A percentile compares a stretch with the other conserved stretches of the same genome.
Evolutionary conservation across 2,888 invertebrate species (phyloP).

Genomic region (Dorcus hopei): DNA sequence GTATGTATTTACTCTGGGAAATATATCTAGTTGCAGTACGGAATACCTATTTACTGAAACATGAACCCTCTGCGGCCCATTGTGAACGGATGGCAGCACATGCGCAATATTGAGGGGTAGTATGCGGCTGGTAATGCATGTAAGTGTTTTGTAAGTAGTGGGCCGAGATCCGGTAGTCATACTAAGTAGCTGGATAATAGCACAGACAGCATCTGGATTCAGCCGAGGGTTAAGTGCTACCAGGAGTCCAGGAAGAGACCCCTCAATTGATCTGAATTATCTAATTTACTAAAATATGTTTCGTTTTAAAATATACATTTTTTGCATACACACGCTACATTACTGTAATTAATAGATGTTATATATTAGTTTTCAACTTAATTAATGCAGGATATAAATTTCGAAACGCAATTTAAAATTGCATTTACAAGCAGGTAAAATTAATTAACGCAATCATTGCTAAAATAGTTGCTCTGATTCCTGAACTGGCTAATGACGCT

Average conservation of each 20-base stretch:
- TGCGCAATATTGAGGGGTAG: slow-evolving; percentile 19
- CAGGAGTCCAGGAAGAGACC: slow-evolving; percentile 22
- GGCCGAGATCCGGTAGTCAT: slow-evolving; percentile 30
- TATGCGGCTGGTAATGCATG: slow-evolving; percentile 34
- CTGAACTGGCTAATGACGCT: slow-evolving; percentile 20
- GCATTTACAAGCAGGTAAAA: neutral
- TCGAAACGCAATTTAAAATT: neutral
- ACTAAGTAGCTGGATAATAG: slow-evolving; percentile 33
- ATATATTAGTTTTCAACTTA: too few relatives aligned
- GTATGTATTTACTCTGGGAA: neutral
- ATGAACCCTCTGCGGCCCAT: slow-evolving; percentile 18
- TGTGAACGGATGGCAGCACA: slow-evolving; percentile 18
- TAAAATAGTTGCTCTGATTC: slow-evolving; percentile 19
- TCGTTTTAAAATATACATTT: too few relatives aligned
- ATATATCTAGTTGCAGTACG: neutral
- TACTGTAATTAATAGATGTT: too few relatives aligned
- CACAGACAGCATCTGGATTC: slow-evolving; percentile 34
- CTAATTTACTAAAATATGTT: neutral
- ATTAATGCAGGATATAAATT: too few relatives aligned
- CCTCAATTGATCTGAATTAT: slow-evolving; percentile 20
- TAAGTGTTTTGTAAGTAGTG: slow-evolving; percentile 40
- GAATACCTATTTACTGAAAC: slow-evolving; percentile 15
- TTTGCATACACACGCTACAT: too few relatives aligned
- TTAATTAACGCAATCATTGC: slow-evolving; percentile 16
- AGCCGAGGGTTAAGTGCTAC: slow-evolving; percentile 33